Base-by-base conservation (phyloP, 2,888 invertebrate species). In the Drosophila multiciliata region DNA sequence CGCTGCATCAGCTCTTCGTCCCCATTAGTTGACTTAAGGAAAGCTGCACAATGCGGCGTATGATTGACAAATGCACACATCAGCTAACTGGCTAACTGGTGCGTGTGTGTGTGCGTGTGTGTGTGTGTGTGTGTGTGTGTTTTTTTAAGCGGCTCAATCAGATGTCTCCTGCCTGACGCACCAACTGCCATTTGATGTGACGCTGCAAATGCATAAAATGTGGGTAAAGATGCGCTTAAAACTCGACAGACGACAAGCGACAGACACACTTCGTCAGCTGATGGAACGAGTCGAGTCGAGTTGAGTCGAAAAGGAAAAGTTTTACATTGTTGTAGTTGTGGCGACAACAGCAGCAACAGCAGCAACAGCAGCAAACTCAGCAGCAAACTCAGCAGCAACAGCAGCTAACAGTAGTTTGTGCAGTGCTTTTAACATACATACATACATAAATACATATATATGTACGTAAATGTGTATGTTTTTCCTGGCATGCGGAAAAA, bases 171-270 rank as follows among this genome's bases (percentile, higher is more conserved):
- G 60, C 55, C 58, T 17, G 52, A 78, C 70, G 81, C 86, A 86
- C 63, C 67, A 72, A 66, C 78, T 74, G 75, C 79, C 84, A 84
- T 71, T 78, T 75, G 68, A 67, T 64, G 77, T 72, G 62, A 69
- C 66, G 67, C 36, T 55, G 58, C 76, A 65, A 65, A 60, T 66
- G 84, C 82, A 82, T 80, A 72, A 83, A 78, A 91, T 87, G 86
- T 91, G 86, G 92, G 91, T 91, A 91, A 91, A 91, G 91, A 91
- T 91, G 91, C 80, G 92, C 90, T 91, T 87, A 91, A 78, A 83
- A 50, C 62, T 33, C 29, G 62, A 17, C 48, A 23, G 40, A 59
- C n/a, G 40, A 57, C 49, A 73, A 61, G 20, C 45, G 45, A 23
- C 45, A 45, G 45, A 45, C 45, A 8, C 15, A 15, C 45, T 23